These are phyloP conservation scores for Oryzias woworae DNA, from an alignment of 2,113 vertebrate genomes.

Conservation along the genomic window DNA sequence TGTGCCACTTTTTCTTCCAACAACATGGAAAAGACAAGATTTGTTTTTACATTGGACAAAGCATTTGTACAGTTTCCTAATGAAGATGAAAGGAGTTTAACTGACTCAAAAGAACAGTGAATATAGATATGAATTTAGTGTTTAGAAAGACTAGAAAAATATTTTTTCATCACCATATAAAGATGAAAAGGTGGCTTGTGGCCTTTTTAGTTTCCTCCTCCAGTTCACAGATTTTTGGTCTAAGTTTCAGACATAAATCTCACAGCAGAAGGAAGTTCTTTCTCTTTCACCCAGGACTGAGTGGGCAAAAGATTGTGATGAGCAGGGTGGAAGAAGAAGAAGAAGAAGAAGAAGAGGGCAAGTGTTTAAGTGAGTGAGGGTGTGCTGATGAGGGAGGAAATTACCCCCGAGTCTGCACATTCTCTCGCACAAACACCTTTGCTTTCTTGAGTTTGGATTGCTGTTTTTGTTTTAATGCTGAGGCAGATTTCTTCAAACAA, in stretches of 20 bases:
- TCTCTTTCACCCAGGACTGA: conserved; percentile 49
- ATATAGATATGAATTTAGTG: no score
- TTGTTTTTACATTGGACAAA: no score
- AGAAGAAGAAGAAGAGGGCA: conserved; percentile 24
- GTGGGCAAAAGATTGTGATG: conserved; percentile 63
- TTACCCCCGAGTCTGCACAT: conserved; percentile 74
- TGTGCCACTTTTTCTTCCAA: no score
- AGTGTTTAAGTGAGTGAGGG: conserved; percentile 43
- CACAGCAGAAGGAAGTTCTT: conserved; percentile 14
- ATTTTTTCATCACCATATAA: no score
- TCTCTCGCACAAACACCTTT: conserved; percentile 44
- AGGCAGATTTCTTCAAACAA: conserved; percentile 63
- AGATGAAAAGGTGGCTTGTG: background rate
- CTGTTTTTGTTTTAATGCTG: conserved; percentile 72
- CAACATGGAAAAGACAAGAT: no score
- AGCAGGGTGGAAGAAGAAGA: conserved; percentile 35
- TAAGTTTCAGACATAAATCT: conserved; percentile 24
- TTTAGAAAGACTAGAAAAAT: no score
- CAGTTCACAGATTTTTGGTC: conserved; percentile 29
- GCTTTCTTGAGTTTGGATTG: conserved; percentile 45
- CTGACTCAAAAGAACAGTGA: no score
- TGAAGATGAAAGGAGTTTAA: no score
- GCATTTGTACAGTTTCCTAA: no score
- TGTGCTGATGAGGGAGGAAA: conserved; percentile 74
- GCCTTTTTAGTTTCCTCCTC: background rate